These are phyloP conservation scores for Cephalopholis sonnerati DNA, from an alignment of 2,113 vertebrate species.

Conservation along the genomic window DNA sequence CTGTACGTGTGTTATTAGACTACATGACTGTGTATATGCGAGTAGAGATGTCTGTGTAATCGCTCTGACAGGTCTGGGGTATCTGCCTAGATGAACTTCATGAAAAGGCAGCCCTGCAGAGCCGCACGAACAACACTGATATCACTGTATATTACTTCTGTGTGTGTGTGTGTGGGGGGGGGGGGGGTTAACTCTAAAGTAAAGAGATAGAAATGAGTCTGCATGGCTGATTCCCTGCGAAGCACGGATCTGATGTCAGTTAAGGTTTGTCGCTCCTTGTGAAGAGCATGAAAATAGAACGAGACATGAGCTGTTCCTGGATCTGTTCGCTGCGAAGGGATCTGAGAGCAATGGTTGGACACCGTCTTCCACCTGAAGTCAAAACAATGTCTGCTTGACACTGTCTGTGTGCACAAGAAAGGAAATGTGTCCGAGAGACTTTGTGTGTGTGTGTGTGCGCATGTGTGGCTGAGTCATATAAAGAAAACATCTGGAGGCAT, in stretches of 20 bases:
- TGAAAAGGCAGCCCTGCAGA: conserved; percentile 35
- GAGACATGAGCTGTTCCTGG: background rate
- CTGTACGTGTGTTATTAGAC: background rate
- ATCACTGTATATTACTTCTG: background rate
- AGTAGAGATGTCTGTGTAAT: conserved; percentile 39
- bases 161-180: background rate
- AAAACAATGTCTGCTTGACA: conserved; percentile 30
- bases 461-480: conserved; percentile 55
- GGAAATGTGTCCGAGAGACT: conserved; percentile 44
- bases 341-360: conserved; percentile 24
- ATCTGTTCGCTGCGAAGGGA: background rate
- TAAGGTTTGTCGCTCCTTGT: conserved; percentile 19
- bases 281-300: background rate
- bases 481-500: conserved; percentile 82
- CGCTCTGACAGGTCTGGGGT: conserved; percentile 55
- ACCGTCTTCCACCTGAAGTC: conserved; percentile 48
- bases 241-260: conserved; percentile 40
- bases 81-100: conserved; percentile 36
- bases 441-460: conserved; percentile 9
- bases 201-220: conserved; percentile 45
- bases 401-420: conserved; percentile 33
- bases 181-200: conserved; percentile 16
- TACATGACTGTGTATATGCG: background rate
- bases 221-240: conserved; percentile 15
- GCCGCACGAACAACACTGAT: conserved; percentile 20